phyloP scores from a whole-genome alignment of 2,113 vertebrate species.

The Gallinago undulata region DNA sequence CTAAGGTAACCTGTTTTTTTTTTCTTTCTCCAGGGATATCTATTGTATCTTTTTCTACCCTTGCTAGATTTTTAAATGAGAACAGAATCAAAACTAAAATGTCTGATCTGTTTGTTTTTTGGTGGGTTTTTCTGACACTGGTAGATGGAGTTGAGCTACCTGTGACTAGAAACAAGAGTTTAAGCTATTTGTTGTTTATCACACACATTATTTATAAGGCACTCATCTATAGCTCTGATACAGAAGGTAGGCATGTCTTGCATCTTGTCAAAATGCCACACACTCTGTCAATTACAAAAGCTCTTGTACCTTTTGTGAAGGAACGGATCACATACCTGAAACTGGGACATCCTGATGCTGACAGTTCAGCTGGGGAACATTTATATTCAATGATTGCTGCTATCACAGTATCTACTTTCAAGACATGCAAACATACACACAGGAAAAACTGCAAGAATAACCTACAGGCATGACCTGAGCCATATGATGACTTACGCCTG shows the following conservation, averaged over 20 bases:
- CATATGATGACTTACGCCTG: neutral
- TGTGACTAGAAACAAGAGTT: conserved; percentile 21
- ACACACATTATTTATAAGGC: neutral
- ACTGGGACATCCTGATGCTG: neutral
- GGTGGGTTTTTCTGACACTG: neutral
- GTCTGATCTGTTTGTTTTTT: neutral
- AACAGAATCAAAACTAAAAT: neutral
- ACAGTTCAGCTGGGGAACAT: neutral
- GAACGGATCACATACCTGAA: neutral
- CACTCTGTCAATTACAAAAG: neutral
- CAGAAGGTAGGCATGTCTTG: neutral
- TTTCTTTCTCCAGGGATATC: neutral
- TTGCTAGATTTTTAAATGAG: neutral
- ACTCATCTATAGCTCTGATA: neutral
- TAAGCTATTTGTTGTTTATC: conserved; percentile 31
- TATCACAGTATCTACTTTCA: neutral
- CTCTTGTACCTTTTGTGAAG: neutral
- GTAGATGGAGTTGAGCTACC: neutral
- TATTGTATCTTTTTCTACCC: neutral
- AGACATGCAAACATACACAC: neutral
- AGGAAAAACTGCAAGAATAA: neutral
- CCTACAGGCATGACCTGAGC: neutral
- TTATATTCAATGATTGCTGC: neutral
- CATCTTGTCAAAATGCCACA: neutral
- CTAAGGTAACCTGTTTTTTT: neutral